Conservation (phyloP, 2,113 vertebrate genomes). For the Periophthalmodon schlosseri region DNA sequence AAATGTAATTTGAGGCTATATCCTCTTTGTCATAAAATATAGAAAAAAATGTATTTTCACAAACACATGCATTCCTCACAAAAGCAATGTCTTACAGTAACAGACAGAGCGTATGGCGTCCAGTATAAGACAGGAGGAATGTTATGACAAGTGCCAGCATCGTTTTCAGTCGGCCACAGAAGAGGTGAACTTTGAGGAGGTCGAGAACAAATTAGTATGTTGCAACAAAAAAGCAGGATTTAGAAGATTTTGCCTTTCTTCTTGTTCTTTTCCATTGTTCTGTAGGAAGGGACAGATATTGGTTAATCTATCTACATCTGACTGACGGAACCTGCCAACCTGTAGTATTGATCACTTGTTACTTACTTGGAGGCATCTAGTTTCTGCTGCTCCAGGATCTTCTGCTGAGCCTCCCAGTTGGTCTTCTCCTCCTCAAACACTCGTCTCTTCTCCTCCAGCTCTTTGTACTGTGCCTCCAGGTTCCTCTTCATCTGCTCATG, state of each 20-base stretch:
- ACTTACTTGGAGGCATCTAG: slow-evolving; percentile 82
- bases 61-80: slow-evolving; percentile 55
- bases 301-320: not conserved
- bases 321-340: too few species aligned
- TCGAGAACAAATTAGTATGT: slow-evolving; percentile 35
- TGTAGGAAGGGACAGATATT: slow-evolving; percentile 38
- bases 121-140: slow-evolving; percentile 23
- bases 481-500: slow-evolving; percentile 85
- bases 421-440: slow-evolving; percentile 78
- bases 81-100: slow-evolving; percentile 23
- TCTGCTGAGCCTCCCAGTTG: slow-evolving; percentile 81
- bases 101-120: slow-evolving; percentile 16
- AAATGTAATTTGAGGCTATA: slow-evolving; percentile 46
- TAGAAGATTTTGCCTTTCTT: slow-evolving; percentile 84
- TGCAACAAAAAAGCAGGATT: not conserved
- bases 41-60: slow-evolving; percentile 57
- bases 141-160: not conserved
- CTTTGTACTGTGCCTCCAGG: slow-evolving; percentile 83
- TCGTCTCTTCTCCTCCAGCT: slow-evolving; percentile 81
- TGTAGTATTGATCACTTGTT: not conserved
- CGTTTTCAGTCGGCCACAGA: slow-evolving; percentile 40
- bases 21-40: slow-evolving; percentile 64
- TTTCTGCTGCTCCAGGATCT: slow-evolving; percentile 82
- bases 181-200: slow-evolving; percentile 37
- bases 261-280: slow-evolving; percentile 85